phyloP scores from a whole-genome alignment of 1,140 invertebrate species.

The Drosophila lacteicornis region DNA sequence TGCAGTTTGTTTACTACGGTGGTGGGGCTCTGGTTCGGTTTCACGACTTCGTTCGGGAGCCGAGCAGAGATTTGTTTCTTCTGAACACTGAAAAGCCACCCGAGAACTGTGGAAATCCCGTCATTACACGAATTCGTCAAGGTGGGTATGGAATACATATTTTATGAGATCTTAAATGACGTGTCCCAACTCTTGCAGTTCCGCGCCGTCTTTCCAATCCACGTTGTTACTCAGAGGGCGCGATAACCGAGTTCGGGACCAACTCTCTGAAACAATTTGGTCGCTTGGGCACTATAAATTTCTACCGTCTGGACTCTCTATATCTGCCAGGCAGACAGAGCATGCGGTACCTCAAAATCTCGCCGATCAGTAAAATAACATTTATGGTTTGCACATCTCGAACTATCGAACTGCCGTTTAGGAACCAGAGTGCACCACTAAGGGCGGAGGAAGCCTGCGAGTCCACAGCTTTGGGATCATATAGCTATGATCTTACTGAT shows the following conservation, averaged over 20 bases:
- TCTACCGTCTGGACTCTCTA: conserved; percentile 88
- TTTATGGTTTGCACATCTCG: conserved; percentile 88
- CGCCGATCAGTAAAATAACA: conserved; percentile 79
- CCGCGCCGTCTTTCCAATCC: conserved; percentile 88
- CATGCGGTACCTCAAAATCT: conserved; percentile 86
- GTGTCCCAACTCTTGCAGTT: conserved; percentile 84
- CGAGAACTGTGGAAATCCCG: conserved; percentile 53
- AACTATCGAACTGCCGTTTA: conserved; percentile 79
- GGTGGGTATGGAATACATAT: conserved; percentile 41
- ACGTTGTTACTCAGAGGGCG: conserved; percentile 86
- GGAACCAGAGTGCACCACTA: conserved; percentile 34
- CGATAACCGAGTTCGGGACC: conserved; percentile 59
- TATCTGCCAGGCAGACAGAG: conserved; percentile 87
- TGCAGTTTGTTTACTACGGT: conserved; percentile 85
- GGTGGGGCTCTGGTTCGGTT: conserved; percentile 85
- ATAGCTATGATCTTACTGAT: conserved; percentile 84
- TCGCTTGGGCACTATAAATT: conserved; percentile 87
- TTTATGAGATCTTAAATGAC: too few relatives aligned
- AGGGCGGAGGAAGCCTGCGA: conserved; percentile 59
- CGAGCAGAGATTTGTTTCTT: conserved; percentile 81
- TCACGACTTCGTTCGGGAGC: conserved; percentile 84
- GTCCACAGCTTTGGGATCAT: conserved; percentile 62
- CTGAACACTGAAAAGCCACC: conserved; percentile 56
- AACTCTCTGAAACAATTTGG: conserved; percentile 85
- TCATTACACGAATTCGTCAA: conserved; percentile 72